Conservation (phyloP, 2,113 vertebrate genomes). For the Benitochromis conjunctus region DNA sequence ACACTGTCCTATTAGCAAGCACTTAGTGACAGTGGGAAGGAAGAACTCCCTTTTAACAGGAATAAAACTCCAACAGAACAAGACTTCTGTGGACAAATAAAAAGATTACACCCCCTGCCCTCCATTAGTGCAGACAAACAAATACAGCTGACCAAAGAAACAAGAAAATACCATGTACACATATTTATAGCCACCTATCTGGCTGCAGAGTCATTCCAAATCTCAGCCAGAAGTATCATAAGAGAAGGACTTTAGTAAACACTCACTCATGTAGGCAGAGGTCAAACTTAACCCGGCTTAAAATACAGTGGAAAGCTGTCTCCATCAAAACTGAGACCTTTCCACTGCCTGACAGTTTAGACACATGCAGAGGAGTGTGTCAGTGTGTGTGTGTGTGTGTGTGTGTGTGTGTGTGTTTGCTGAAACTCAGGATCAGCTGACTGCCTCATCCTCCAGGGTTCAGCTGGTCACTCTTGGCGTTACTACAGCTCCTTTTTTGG, state of each 20-base stretch:
- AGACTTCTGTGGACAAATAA: fast-evolving
- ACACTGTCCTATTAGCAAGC: fast-evolving
- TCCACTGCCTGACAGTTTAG: not conserved
- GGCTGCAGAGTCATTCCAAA: not conserved
- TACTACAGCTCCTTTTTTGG: not conserved
- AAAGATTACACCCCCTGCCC: not conserved
- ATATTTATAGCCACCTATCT: not conserved
- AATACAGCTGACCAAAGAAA: not conserved
- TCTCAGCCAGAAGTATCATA: not conserved
- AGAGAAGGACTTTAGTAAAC: not conserved
- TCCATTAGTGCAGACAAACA: not conserved
- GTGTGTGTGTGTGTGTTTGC: not conserved
- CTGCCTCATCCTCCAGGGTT: not conserved
- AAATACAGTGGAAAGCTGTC: not conserved
- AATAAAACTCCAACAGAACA: fast-evolving
- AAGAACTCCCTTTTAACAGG: not conserved
- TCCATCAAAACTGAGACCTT: not conserved
- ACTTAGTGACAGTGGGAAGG: not conserved
- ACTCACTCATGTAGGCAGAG: not conserved
- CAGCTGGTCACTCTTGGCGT: conserved; percentile 1
- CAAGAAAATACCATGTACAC: not conserved
- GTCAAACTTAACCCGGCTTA: not conserved
- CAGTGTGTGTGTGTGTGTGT: not conserved
- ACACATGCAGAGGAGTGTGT: not conserved
- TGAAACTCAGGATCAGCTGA: not conserved